Conservation (phyloP, 64 coral and sea anemone genomes). For the Acropora yongei region DNA sequence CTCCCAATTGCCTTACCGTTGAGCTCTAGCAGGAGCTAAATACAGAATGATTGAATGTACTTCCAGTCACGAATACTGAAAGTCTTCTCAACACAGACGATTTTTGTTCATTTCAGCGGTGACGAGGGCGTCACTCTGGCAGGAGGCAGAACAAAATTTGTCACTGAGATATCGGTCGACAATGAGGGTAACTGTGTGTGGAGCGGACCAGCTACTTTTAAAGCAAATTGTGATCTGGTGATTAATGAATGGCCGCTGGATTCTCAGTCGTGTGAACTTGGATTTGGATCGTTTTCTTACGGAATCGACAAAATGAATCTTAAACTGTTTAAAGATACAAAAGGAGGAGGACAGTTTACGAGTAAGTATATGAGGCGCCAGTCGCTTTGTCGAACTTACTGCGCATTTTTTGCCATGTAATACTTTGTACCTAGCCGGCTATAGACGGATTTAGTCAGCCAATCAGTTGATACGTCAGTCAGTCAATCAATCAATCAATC, state of each 20-base stretch:
- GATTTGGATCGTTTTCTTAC: constrained; percentile 67
- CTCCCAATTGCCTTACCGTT: too few relatives aligned
- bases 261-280: constrained; percentile 44
- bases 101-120: constrained; percentile 15
- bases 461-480: not conserved
- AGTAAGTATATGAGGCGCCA: not conserved
- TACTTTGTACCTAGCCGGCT: too few relatives aligned
- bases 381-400: not conserved
- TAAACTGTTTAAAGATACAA: not conserved
- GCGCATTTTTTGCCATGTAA: too few relatives aligned
- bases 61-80: not conserved
- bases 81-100: too few relatives aligned
- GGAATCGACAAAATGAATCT: constrained; percentile 35
- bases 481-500: not conserved
- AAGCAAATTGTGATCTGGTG: constrained; percentile 38
- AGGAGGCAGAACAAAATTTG: constrained; percentile 52
- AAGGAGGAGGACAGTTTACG: constrained; percentile 25
- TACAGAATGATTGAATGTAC: too few relatives aligned
- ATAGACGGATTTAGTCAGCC: not conserved
- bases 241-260: constrained; percentile 56
- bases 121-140: constrained; percentile 23
- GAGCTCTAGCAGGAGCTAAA: too few relatives aligned
- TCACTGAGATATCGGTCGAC: constrained; percentile 38
- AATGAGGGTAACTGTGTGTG: constrained; percentile 40
- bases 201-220: constrained; percentile 69